Evolutionary conservation across 2,888 invertebrate genomes (phyloP).

Genomic region (Drosophila subquinaria): DNA sequence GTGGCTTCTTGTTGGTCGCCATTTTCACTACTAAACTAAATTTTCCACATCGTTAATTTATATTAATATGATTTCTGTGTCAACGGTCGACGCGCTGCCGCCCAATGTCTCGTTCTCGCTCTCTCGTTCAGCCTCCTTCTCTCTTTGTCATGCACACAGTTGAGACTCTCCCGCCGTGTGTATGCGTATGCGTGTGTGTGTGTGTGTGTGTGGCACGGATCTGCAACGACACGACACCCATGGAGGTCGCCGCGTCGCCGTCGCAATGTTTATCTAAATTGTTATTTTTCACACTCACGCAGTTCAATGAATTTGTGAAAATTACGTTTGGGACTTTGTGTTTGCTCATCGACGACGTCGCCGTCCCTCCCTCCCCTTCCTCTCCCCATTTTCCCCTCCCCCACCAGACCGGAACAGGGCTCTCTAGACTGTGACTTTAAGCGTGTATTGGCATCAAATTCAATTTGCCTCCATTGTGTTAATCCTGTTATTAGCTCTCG

Average conservation of each 20-base stretch:
- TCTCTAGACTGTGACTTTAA: slow-evolving; percentile 61
- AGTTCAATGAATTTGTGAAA: slow-evolving; percentile 86
- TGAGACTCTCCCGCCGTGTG: slow-evolving; percentile 48
- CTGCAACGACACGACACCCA: slow-evolving; percentile 61
- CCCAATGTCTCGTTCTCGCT: slow-evolving; percentile 45
- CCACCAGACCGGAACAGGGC: slow-evolving; percentile 1
- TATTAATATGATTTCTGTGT: slow-evolving; percentile 85
- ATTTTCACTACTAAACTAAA: slow-evolving; percentile 85
- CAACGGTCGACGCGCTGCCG: slow-evolving; percentile 70
- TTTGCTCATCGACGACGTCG: slow-evolving; percentile 60
- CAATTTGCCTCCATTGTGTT: slow-evolving; percentile 80
- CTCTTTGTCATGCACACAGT: neutral
- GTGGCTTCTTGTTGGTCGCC: slow-evolving; percentile 52
- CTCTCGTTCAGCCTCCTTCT: slow-evolving; percentile 4
- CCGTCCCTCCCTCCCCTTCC: slow-evolving; percentile 14
- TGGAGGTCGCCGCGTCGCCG: slow-evolving; percentile 73
- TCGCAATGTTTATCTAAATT: slow-evolving; percentile 86
- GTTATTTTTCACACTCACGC: slow-evolving; percentile 86
- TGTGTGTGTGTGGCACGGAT: slow-evolving; percentile 28
- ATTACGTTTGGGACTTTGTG: slow-evolving; percentile 85
- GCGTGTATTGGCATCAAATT: slow-evolving; percentile 77
- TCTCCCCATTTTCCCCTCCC: too few species aligned
- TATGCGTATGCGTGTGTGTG: slow-evolving; percentile 7
- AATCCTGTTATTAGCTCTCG: slow-evolving; percentile 79
- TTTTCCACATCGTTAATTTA: slow-evolving; percentile 86